Base-by-base conservation (phyloP, 2,113 vertebrate genomes). In the Scortum barcoo region DNA sequence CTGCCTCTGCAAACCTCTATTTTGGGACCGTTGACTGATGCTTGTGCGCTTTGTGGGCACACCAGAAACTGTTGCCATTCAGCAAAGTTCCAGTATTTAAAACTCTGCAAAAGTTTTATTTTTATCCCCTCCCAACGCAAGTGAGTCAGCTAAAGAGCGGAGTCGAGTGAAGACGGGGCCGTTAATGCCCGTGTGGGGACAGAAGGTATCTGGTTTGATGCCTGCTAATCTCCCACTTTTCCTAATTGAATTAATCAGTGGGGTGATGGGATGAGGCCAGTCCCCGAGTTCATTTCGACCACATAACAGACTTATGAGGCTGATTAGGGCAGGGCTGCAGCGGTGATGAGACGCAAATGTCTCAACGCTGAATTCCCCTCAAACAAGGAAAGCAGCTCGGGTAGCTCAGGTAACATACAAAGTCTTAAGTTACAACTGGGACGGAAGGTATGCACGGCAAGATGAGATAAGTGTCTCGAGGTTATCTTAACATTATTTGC, bases 231-330 rank as follows among this genome's bases (percentile, higher is more conserved):
- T 84, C 69, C 67, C 63, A 68, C 61, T 90, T 91, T 76, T 83
- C 81, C 88, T 90, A 93, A 93, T 93, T 92, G 81, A 93, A 89
- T 94, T 86, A 89, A 90, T 94, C 84, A 78, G 83, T 33, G 42
- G 80, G 75, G 83, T 90, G 87, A 90, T 83, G 83, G 86, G 90
- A 87, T 86, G 74, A 90, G 57, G 72, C 76, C 73, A 69, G 83
- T 77, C 66, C 69, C 60, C 7, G n/a, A 58, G 80, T 89, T 81
- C 14, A 60, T 83, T 89, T 88, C 84, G 69, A 63, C 75, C 57
- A 57, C 70, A 53, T 33, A 76, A 83, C 82, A 58, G 84, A 42
- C 76, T 71, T 48, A 51, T n/a, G 42, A 68, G 36, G 56, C 74
- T 53, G 76, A 78, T 81, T 54, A 72, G 76, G 53, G 63, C 82